Evolutionary conservation across 64 coral and sea anemone species (phyloP).

Genomic region (Stylophora pistillata): DNA sequence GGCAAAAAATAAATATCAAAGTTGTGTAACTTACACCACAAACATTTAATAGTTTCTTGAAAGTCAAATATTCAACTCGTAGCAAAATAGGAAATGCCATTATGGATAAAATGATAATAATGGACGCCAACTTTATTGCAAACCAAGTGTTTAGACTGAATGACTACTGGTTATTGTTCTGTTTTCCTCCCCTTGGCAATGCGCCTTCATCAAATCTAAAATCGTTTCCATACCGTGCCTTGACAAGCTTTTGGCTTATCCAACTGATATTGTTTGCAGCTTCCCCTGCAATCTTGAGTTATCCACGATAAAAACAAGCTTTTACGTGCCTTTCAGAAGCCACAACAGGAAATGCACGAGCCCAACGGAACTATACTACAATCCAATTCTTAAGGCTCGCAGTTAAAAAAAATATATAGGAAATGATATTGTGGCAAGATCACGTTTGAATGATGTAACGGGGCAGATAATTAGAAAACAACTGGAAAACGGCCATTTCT

Average conservation of each 20-base stretch:
- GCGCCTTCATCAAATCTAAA: not conserved
- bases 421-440: slow-evolving; percentile 4
- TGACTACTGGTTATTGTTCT: not conserved
- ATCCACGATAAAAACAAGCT: not conserved
- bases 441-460: not conserved
- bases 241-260: not conserved
- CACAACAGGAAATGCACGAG: slow-evolving; percentile 30
- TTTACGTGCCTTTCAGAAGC: slow-evolving; percentile 31
- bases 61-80: not conserved
- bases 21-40: no score
- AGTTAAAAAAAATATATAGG: not conserved
- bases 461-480: not conserved
- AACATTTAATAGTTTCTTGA: not conserved
- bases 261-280: not conserved
- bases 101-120: not conserved
- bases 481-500: not conserved
- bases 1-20: no score
- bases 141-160: not conserved
- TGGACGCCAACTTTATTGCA: not conserved
- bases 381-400: not conserved
- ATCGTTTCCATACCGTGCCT: not conserved
- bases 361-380: not conserved
- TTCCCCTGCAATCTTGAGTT: not conserved
- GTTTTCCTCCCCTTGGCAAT: not conserved
- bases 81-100: not conserved